A percentile compares a stretch with the other conserved stretches of the same genome.
phyloP scores from a whole-genome alignment of 2,797 vertebrate species.

The Molossus alvarezi region DNA sequence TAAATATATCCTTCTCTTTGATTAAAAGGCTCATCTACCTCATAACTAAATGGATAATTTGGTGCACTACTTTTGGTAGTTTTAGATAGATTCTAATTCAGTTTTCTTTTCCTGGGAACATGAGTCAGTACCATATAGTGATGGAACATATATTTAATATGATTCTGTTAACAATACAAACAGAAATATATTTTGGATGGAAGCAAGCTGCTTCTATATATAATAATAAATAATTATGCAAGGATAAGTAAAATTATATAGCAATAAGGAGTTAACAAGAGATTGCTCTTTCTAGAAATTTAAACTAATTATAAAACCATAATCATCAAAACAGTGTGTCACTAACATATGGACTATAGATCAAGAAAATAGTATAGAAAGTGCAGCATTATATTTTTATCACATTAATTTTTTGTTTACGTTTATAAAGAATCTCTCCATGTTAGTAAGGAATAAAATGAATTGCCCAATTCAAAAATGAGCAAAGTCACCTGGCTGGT shows the following conservation, averaged over 20 bases:
- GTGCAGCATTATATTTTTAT: neutral
- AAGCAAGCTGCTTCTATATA: neutral
- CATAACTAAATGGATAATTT: constrained; percentile 33
- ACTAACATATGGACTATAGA: neutral
- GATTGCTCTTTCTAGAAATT: neutral
- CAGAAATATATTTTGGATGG: neutral
- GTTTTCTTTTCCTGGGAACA: constrained; percentile 46
- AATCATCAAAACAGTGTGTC: neutral
- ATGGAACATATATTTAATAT: neutral
- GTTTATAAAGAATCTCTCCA: neutral
- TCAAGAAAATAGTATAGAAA: neutral
- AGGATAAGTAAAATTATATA: neutral
- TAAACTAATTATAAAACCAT: neutral
- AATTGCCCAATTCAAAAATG: neutral
- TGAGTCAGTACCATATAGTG: neutral
- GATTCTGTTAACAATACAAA: neutral
- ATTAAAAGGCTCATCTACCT: constrained; percentile 16
- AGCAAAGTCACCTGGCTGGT: neutral
- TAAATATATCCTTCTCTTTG: constrained; percentile 28
- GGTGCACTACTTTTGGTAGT: neutral
- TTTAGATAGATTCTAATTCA: constrained; percentile 46
- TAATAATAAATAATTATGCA: neutral
- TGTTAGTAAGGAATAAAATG: neutral
- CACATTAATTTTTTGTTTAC: neutral
- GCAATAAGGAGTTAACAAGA: neutral